Evolutionary conservation across 1,140 invertebrate genomes (phyloP).

Genomic region (Bombus pyrosoma): DNA sequence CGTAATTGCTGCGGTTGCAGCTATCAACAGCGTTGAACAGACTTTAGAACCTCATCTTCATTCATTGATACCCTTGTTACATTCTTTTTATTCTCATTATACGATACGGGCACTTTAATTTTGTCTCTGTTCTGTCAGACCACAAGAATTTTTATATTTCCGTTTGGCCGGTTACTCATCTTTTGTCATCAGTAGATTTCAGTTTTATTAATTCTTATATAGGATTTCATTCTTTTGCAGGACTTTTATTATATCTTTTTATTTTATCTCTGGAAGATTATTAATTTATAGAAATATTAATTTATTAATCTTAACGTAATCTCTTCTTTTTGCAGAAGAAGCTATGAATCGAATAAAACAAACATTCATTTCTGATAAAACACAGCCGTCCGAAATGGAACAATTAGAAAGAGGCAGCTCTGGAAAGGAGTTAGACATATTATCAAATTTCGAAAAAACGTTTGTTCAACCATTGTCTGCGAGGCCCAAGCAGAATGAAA

Average conservation of each 20-base stretch:
- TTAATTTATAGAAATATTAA: neutral
- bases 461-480: neutral
- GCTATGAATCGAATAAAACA: slow-evolving; percentile 61
- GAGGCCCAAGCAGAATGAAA: neutral
- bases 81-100: neutral
- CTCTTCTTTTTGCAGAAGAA: slow-evolving; percentile 47
- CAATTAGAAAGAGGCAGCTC: neutral
- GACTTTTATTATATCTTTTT: neutral
- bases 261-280: neutral
- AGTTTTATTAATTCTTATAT: neutral
- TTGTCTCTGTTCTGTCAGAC: slow-evolving; percentile 12
- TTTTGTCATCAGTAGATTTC: neutral
- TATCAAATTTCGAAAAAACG: slow-evolving; percentile 45
- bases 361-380: slow-evolving; percentile 58
- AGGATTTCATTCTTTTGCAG: neutral
- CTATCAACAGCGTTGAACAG: too few relatives aligned
- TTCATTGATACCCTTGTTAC: neutral
- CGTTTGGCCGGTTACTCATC: neutral
- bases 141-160: slow-evolving; percentile 33
- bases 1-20: too few relatives aligned
- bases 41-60: neutral
- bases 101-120: slow-evolving; percentile 22
- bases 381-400: slow-evolving; percentile 18
- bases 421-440: slow-evolving; percentile 19
- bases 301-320: neutral